Base-by-base conservation (phyloP, 2,113 vertebrate species). In the Todiramphus chloris region DNA sequence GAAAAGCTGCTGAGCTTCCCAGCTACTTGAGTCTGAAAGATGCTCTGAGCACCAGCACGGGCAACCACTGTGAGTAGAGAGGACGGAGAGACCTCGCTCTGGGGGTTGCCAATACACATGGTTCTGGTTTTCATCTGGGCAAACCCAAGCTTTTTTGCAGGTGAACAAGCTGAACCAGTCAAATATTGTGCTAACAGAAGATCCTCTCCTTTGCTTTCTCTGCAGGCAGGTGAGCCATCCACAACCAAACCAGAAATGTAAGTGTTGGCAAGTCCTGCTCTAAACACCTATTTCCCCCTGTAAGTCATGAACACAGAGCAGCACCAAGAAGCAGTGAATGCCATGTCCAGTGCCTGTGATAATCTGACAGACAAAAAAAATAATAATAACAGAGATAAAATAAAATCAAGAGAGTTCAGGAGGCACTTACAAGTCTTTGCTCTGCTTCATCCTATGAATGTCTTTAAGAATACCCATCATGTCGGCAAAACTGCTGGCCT, bases 401-500 rank as follows among this genome's bases (percentile, higher is more conserved):
- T 16, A 48, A 60, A 80, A 87, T 21, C 2, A 53, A 27, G 9
- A 20, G 24, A 21, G 5, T 10, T 73, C 28, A 70, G 43, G 70
- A 21, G 80, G 31, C 63, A 98, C 98, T 98, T 94, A 99, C 99
- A 99, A 97, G 88, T 99, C 99, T 97, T 99, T 99, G 97, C 98
- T 99, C 98, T 99, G 99, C 97, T 99, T 99, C 98, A 99, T 99
- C 94, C 99, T 98, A 69, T 99, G 99, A 96, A 99, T 99, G 97
- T 99, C 99, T 93, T 99, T 99, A 73, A 99, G 97, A 76, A 99
- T 99, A 81, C 99, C 99, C 99, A 99, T 99, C 97, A 99, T 99
- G 80, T 99, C 99, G 6, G 99, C 99, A 89, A 99, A 99, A 92
- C 99, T 99, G 96, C 99, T 99, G 97, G 99, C 99, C 97, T 99